phyloP scores from a whole-genome alignment of 2,113 vertebrate genomes.

The Toxotes jaculatrix region DNA sequence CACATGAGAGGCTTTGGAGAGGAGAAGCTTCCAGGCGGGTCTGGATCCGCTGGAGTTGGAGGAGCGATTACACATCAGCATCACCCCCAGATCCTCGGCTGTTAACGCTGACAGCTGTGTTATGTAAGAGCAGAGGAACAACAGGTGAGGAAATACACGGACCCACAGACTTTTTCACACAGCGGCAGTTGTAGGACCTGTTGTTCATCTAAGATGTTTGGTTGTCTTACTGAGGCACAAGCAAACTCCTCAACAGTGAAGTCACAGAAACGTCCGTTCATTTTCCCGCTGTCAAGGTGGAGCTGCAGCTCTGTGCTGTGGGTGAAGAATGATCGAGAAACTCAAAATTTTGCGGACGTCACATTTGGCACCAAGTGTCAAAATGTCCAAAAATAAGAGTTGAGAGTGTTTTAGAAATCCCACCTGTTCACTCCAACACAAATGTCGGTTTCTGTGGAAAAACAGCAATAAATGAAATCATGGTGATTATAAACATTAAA shows the following conservation, averaged over 20 bases:
- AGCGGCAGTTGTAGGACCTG: too few species aligned
- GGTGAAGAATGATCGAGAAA: constrained; percentile 12
- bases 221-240: constrained; percentile 72
- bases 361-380: background rate
- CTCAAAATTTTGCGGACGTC: background rate
- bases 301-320: constrained; percentile 67
- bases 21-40: constrained; percentile 74
- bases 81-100: constrained; percentile 36
- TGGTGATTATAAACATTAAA: background rate
- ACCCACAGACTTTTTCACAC: background rate
- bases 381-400: background rate
- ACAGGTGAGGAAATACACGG: background rate
- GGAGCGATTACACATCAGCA: constrained; percentile 60
- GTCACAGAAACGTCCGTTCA: constrained; percentile 55
- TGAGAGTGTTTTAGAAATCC: background rate
- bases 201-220: background rate
- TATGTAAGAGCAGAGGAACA: background rate
- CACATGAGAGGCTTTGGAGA: constrained; percentile 65
- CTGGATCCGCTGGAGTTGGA: constrained; percentile 40
- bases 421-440: constrained; percentile 80
- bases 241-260: constrained; percentile 73
- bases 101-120: constrained; percentile 57
- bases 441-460: constrained; percentile 69
- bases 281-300: constrained; percentile 30
- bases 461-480: background rate